Evolutionary conservation across 2,797 vertebrate species (phyloP), one percentile per base, ranked within the genome.

Genomic region (Premnoplex brunnescens): DNA sequence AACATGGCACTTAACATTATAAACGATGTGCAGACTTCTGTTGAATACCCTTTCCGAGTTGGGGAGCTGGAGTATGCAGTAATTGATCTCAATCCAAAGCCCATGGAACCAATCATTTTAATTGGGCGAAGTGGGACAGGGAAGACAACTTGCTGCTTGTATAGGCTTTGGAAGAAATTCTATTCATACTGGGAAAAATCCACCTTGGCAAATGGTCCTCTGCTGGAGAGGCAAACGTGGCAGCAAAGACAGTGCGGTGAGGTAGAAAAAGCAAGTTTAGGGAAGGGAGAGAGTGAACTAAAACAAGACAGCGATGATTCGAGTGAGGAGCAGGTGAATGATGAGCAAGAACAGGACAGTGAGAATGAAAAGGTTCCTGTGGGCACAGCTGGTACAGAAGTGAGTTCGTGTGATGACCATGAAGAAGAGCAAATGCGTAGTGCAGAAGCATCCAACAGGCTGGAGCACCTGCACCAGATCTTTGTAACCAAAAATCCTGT

Each of bases 401-500:
- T 30, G 12, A 74, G n/a, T 92, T 88, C 27, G 1, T 41, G 30
- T 14, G 76, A 54, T 28, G 89, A 84, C 12, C 6, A 4, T 18
- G 91, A 89, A 36, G 91, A 9, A 8, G 85, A 69, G 2, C 90
- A 94, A 54, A 71, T 1, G 0, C 1, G 1, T 34, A 10, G 21
- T 0, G 6, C 48, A 2, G 90, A 94, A 56, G 30, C 59, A 4
- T 46, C 58, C 0, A 87, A 77, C 6, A 93, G 59, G 18, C 91
- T 98, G 85, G 98, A 98, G 68, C 98, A 98, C 39, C 93, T 98
- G 27, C 98, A 98, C 90, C 98, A 98, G 91, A 94, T 98, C 69
- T 98, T 98, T 0, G 97, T 98, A 43, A 98, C 98, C 52, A 98
- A 98, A 97, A 98, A 98, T 86, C 97, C 98, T 4, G 98, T 98